These are phyloP conservation scores for Sphyrna mokarran DNA, from an alignment of 2,113 vertebrate species.

Conservation along the genomic window DNA sequence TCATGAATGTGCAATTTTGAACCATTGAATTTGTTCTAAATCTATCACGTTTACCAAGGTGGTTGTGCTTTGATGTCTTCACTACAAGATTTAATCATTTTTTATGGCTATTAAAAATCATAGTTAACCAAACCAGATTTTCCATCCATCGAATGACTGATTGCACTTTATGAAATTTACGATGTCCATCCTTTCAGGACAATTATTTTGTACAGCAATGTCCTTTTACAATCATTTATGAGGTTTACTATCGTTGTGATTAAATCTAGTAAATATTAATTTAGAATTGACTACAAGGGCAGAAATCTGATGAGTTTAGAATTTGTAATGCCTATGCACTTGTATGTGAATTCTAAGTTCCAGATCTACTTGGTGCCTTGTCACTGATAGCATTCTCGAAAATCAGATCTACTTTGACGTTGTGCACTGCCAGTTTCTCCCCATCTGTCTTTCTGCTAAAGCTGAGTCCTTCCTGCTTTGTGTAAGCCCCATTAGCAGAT, in stretches of 20 bases:
- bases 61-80: no score
- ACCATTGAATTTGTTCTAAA: no score
- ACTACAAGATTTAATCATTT: no score
- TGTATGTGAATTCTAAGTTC: neutral
- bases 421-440: neutral
- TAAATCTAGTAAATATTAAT: neutral
- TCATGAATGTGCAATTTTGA: no score
- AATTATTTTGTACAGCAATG: neutral
- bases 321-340: neutral
- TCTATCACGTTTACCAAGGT: no score
- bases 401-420: neutral
- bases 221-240: neutral
- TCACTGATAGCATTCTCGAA: neutral
- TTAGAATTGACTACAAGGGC: neutral
- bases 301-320: neutral
- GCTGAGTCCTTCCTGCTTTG: slow-evolving; percentile 15
- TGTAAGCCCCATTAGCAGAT: neutral
- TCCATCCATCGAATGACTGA: neutral
- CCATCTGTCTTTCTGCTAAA: slow-evolving; percentile 27
- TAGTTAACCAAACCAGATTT: neutral
- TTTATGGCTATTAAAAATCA: no score
- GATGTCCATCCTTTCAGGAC: neutral
- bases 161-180: neutral
- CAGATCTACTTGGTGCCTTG: neutral
- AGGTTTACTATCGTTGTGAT: neutral